These are phyloP conservation scores for Temnothorax unifasciatus DNA, from an alignment of 2,888 invertebrate genomes.

Conservation along the genomic window DNA sequence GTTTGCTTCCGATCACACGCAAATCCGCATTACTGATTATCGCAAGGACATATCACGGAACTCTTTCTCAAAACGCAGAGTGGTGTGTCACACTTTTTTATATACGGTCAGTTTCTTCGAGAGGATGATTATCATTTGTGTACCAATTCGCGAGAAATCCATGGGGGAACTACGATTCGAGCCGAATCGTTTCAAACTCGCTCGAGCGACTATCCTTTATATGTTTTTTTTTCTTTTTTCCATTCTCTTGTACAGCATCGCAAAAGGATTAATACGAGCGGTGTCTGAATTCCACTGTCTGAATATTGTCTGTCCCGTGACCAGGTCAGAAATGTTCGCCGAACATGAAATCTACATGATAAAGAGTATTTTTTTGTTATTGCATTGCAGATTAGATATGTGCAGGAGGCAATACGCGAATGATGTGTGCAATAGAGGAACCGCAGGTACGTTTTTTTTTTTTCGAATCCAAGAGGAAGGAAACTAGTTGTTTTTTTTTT, in stretches of 20 bases:
- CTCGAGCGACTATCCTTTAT: background rate
- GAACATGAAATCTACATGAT: constrained; percentile 76
- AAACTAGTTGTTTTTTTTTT: constrained; percentile 13
- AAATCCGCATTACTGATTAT: constrained; percentile 19
- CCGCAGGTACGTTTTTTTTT: constrained; percentile 93
- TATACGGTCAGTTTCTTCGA: constrained; percentile 22
- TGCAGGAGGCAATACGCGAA: constrained; percentile 98
- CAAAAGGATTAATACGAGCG: constrained; percentile 18
- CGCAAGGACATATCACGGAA: constrained; percentile 9
- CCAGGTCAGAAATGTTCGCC: constrained; percentile 65
- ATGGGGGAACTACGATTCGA: background rate
- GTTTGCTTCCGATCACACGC: constrained; percentile 57
- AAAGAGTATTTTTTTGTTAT: constrained; percentile 88
- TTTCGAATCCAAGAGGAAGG: constrained; percentile 72
- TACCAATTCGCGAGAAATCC: background rate
- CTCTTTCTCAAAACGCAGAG: constrained; percentile 5
- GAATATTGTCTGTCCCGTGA: constrained; percentile 74
- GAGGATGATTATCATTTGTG: constrained; percentile 49
- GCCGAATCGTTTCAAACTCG: background rate
- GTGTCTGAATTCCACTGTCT: constrained; percentile 20
- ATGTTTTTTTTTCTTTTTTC: background rate
- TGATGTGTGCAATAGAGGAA: constrained; percentile 99
- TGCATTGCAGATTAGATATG: constrained; percentile 98
- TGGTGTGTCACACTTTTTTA: constrained; percentile 4
- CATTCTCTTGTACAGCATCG: constrained; percentile 5